These are phyloP conservation scores for Pseudonaja textilis DNA, from an alignment of 2,113 vertebrate species.

Conservation along the genomic window DNA sequence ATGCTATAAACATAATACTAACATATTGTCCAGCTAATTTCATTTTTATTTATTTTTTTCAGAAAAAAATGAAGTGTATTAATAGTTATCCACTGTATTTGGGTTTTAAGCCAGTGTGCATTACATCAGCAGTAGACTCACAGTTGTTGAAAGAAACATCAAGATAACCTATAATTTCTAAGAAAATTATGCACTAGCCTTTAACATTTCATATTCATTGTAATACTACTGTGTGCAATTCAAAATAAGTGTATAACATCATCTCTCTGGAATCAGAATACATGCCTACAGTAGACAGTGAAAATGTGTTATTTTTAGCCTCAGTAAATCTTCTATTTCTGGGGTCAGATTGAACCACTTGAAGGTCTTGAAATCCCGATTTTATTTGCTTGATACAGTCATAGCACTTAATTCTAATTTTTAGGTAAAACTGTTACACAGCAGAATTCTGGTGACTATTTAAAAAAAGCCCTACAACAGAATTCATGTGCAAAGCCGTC, in stretches of 20 bases:
- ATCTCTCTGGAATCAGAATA: background rate
- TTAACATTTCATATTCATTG: background rate
- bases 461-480: background rate
- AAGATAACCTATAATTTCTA: background rate
- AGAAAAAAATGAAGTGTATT: background rate
- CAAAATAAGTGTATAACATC: background rate
- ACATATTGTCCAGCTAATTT: background rate
- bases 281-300: background rate
- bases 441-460: background rate
- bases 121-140: background rate
- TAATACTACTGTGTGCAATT: background rate
- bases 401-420: background rate
- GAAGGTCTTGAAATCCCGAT: background rate
- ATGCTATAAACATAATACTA: background rate
- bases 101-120: background rate
- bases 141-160: background rate
- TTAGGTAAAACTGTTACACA: background rate
- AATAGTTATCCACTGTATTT: background rate
- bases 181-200: background rate
- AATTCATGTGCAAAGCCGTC: background rate
- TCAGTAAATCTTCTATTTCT: background rate
- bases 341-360: background rate
- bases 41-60: background rate
- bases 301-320: background rate
- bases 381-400: background rate